A percentile compares a stretch with the other conserved stretches of the same genome.
Evolutionary conservation across 1,140 invertebrate species (phyloP).

Genomic region (Drosophila subobscura): DNA sequence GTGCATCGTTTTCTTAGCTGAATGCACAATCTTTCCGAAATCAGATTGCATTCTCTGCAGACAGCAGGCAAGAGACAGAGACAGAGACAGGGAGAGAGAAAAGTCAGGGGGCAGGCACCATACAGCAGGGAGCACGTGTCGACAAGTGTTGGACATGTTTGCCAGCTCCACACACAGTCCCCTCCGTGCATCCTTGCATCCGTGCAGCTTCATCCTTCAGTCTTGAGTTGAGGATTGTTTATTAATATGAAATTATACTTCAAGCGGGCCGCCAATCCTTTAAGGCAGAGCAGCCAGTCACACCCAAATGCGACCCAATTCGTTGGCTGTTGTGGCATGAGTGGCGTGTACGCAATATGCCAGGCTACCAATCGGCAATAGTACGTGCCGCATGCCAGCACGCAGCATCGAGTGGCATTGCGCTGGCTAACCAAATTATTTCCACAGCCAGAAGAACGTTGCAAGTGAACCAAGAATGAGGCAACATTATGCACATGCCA

Average conservation of each 20-base stretch:
- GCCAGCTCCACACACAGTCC: not conserved
- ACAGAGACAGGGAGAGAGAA: not conserved
- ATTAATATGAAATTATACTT: slow-evolving; percentile 72
- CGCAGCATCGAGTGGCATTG: slow-evolving; percentile 23
- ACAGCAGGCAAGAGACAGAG: not conserved
- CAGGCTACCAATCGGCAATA: slow-evolving; percentile 10
- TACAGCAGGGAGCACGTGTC: slow-evolving; percentile 55
- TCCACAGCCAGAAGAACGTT: slow-evolving; percentile 43
- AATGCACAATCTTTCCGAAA: slow-evolving; percentile 75
- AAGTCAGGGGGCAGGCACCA: slow-evolving; percentile 4
- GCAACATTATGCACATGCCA: slow-evolving; percentile 17
- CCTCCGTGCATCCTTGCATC: too few relatives aligned
- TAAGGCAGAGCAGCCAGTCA: slow-evolving; percentile 5
- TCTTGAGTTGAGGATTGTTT: slow-evolving; percentile 41
- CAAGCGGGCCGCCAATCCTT: slow-evolving; percentile 20
- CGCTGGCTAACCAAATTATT: slow-evolving; percentile 63
- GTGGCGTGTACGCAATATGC: slow-evolving; percentile 36
- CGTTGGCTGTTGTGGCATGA: slow-evolving; percentile 3
- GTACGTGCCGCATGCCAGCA: slow-evolving; percentile 39
- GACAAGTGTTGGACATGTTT: slow-evolving; percentile 43
- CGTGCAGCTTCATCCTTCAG: too few relatives aligned
- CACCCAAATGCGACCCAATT: slow-evolving; percentile 14
- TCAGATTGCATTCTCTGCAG: slow-evolving; percentile 58
- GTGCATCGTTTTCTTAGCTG: slow-evolving; percentile 80
- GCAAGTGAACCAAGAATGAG: slow-evolving; percentile 1